A percentile compares a stretch with the other conserved stretches of the same genome.
phyloP scores from a whole-genome alignment of 2,113 vertebrate species.

The Connochaetes taurinus region DNA sequence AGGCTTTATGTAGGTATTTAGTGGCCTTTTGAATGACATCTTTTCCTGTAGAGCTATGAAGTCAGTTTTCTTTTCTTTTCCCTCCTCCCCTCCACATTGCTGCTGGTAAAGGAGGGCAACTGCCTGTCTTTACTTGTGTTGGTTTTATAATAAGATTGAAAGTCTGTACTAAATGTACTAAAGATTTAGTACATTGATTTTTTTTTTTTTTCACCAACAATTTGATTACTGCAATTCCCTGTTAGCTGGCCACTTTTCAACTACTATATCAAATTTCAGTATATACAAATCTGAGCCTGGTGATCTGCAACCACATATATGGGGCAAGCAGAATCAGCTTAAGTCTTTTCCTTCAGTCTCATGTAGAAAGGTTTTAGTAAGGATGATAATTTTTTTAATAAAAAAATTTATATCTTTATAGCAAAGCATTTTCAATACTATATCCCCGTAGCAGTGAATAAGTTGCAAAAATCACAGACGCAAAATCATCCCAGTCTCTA shows the following conservation, averaged over 20 bases:
- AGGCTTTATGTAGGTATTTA: constrained; percentile 21
- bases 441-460: neutral
- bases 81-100: neutral
- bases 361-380: neutral
- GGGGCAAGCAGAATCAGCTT: neutral
- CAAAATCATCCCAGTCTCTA: neutral
- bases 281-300: neutral
- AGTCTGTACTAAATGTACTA: neutral
- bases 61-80: neutral
- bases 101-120: neutral
- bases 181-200: constrained; percentile 54
- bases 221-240: constrained; percentile 61
- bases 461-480: neutral
- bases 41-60: neutral
- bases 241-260: constrained; percentile 51
- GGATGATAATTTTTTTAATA: neutral
- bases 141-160: constrained; percentile 63
- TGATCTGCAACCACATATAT: neutral
- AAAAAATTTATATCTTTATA: neutral
- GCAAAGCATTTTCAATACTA: neutral
- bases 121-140: constrained; percentile 43
- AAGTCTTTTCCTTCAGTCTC: neutral
- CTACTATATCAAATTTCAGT: constrained; percentile 47
- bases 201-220: neutral
- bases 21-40: neutral